Evolutionary conservation across 2,797 vertebrate species (phyloP).

Genomic region (Rhinogobio ventralis): DNA sequence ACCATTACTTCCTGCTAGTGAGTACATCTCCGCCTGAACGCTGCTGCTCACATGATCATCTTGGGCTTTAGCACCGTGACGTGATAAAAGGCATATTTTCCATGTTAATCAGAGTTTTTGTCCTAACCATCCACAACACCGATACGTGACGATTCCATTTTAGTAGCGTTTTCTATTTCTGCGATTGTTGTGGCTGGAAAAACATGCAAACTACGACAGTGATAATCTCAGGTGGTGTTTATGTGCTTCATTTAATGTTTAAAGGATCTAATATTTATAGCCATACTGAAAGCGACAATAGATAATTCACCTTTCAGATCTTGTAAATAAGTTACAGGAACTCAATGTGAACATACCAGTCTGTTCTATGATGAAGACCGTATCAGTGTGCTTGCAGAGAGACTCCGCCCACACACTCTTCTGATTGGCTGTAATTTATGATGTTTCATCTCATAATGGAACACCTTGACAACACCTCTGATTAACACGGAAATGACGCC

Average conservation of each 20-base stretch:
- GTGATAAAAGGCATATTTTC: background rate
- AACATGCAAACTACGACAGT: background rate
- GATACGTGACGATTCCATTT: too few species aligned
- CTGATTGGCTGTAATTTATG: background rate
- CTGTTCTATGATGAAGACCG: background rate
- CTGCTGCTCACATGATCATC: background rate
- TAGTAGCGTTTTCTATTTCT: too few species aligned
- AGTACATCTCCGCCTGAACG: slow-evolving; percentile 53
- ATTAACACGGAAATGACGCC: background rate
- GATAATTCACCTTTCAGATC: too few species aligned
- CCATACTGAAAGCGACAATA: too few species aligned
- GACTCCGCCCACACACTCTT: background rate
- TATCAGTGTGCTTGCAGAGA: too few species aligned
- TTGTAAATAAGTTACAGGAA: too few species aligned
- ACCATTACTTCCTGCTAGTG: slow-evolving; percentile 93
- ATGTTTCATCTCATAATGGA: background rate
- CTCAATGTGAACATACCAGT: background rate
- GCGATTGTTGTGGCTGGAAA: background rate
- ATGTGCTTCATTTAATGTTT: background rate
- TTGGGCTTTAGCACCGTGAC: background rate
- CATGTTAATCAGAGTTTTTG: background rate
- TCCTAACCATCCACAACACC: too few species aligned
- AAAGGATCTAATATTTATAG: background rate
- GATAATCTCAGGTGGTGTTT: background rate
- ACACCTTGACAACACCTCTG: background rate